These are phyloP conservation scores for Premnoplex brunnescens DNA, from an alignment of 2,797 vertebrate species.

Conservation along the genomic window DNA sequence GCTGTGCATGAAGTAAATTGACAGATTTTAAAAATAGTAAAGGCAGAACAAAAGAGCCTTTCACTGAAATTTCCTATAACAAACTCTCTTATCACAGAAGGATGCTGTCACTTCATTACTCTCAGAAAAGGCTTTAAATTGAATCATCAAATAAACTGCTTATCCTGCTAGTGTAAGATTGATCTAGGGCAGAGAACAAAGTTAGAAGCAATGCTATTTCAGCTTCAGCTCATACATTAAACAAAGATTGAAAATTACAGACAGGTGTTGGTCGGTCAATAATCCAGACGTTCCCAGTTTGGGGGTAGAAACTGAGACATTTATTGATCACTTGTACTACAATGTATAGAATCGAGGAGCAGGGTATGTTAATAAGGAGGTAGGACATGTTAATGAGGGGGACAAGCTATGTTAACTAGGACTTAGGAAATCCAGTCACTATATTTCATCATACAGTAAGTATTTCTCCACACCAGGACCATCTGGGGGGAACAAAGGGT, in stretches of 20 bases:
- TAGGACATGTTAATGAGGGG: too few relatives aligned
- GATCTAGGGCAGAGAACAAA: background rate
- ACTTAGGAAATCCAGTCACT: too few relatives aligned
- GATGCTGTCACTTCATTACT: background rate
- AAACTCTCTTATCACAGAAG: background rate
- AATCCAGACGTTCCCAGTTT: too few relatives aligned
- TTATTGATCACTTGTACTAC: too few relatives aligned
- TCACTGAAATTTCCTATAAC: background rate
- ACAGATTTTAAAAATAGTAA: background rate
- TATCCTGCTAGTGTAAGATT: background rate
- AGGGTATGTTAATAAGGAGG: too few relatives aligned
- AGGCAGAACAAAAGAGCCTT: background rate
- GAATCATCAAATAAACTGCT: background rate
- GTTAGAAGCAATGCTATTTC: background rate
- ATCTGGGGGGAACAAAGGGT: too few relatives aligned
- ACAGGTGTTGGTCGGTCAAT: too few relatives aligned
- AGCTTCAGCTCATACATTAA: background rate
- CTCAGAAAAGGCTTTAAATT: constrained; percentile 9
- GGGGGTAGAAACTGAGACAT: too few relatives aligned
- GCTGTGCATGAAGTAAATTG: background rate
- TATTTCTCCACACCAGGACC: too few relatives aligned
- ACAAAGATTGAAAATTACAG: background rate
- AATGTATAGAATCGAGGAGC: too few relatives aligned
- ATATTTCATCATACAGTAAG: too few relatives aligned
- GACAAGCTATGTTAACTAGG: too few relatives aligned